Conservation (phyloP, 2,888 invertebrate species). For the Ganaspis brasiliensis region DNA sequence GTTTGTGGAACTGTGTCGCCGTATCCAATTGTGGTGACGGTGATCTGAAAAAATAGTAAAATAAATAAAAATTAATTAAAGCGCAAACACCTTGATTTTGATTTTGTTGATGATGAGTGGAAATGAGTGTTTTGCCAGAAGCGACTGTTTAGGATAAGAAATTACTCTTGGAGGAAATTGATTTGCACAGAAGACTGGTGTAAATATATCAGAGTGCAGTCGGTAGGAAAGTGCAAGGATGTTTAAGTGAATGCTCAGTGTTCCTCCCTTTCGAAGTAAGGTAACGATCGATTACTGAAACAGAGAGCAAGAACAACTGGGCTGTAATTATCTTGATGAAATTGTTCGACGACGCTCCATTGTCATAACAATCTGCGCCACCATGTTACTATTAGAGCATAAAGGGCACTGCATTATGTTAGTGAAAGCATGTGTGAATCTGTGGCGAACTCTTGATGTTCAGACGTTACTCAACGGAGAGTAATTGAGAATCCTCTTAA, state of each 20-base stretch:
- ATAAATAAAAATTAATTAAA: background rate
- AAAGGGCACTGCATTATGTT: conserved; percentile 36
- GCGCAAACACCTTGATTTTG: background rate
- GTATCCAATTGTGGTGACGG: conserved; percentile 93
- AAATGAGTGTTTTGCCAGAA: conserved; percentile 2
- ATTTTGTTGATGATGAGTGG: background rate
- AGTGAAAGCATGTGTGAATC: conserved; percentile 9
- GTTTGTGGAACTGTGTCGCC: conserved; percentile 93
- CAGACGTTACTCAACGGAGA: background rate
- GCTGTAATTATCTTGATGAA: conserved; percentile 47
- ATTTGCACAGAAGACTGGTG: background rate
- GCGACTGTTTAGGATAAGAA: background rate
- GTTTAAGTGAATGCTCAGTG: conserved; percentile 23
- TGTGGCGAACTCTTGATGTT: conserved; percentile 37
- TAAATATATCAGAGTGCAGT: conserved; percentile 18
- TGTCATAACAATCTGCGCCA: conserved; percentile 46
- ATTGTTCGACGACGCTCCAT: conserved; percentile 45
- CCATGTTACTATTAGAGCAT: conserved; percentile 34
- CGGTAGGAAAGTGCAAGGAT: background rate
- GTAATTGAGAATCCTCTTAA: background rate
- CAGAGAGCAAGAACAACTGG: conserved; percentile 37
- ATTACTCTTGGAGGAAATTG: conserved; percentile 13
- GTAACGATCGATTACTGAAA: conserved; percentile 44
- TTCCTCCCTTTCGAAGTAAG: conserved; percentile 20
- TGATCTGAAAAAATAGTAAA: conserved; percentile 83